Conservation (phyloP, 2,888 invertebrate genomes). For the Cerceris ruficornis region DNA sequence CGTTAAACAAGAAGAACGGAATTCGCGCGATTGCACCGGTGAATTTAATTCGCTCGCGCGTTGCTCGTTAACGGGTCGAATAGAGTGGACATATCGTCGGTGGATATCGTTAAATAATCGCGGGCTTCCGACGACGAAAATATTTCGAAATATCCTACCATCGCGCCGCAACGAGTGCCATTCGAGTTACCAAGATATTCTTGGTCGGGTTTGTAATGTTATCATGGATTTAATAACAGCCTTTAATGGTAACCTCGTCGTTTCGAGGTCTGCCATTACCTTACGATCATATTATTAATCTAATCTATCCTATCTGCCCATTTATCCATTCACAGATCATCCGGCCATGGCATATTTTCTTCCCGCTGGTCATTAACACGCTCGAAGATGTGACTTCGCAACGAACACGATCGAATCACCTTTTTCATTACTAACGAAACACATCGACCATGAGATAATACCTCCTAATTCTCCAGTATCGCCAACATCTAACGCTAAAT, state of each 20-base stretch:
- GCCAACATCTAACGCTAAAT: not conserved
- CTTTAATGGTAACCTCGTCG: slow-evolving; percentile 48
- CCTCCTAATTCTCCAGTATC: not conserved
- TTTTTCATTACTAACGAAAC: slow-evolving; percentile 22
- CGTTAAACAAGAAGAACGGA: no score
- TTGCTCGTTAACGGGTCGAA: no score
- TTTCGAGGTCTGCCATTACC: slow-evolving; percentile 33
- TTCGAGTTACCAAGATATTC: not conserved
- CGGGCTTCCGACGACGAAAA: no score
- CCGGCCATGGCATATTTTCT: slow-evolving; percentile 59
- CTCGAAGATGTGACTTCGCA: slow-evolving; percentile 39
- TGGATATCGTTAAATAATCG: no score
- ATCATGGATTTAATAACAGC: slow-evolving; percentile 38
- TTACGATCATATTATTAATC: slow-evolving; percentile 53
- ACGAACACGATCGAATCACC: slow-evolving; percentile 17
- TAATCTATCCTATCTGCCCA: slow-evolving; percentile 53
- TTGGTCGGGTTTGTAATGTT: slow-evolving; percentile 26
- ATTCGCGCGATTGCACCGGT: no score
- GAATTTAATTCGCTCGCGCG: no score
- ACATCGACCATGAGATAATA: not conserved
- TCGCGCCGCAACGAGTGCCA: not conserved
- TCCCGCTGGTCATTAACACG: slow-evolving; percentile 38
- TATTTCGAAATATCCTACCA: not conserved
- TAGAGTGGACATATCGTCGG: no score
- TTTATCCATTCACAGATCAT: slow-evolving; percentile 57